Conservation (phyloP, 2,797 vertebrate species). For the Bradypodion ventrale region DNA sequence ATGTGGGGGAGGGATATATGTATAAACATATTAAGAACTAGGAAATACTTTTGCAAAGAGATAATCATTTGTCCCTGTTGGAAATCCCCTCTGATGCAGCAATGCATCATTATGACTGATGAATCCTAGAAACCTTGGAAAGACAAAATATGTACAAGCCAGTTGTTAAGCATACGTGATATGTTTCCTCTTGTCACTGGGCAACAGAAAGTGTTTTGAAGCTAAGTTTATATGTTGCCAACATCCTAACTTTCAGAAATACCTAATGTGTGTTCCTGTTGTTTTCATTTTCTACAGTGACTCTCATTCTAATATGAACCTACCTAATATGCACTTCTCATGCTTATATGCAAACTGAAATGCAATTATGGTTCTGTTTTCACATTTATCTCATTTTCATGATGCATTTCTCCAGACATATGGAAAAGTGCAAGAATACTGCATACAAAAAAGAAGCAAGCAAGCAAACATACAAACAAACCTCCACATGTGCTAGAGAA, state of each 20-base stretch:
- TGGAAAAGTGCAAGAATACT: neutral
- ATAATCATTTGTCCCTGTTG: constrained; percentile 82
- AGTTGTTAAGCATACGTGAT: constrained; percentile 81
- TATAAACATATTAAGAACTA: constrained; percentile 73
- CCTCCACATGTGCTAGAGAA: too few relatives aligned
- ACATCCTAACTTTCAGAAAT: constrained; percentile 75
- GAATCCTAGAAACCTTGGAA: constrained; percentile 81
- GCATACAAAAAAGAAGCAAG: too few relatives aligned
- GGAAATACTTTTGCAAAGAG: constrained; percentile 77
- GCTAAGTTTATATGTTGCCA: constrained; percentile 76
- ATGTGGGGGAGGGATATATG: constrained; percentile 42
- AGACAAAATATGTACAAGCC: constrained; percentile 85
- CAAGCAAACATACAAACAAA: too few relatives aligned
- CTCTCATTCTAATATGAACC: neutral
- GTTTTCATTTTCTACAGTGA: constrained; percentile 21
- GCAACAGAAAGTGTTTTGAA: constrained; percentile 79
- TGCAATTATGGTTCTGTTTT: neutral
- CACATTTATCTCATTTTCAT: neutral
- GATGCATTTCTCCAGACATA: neutral
- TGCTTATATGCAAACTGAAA: neutral
- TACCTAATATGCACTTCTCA: neutral
- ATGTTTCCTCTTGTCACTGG: constrained; percentile 81
- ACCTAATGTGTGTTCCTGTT: constrained; percentile 69
- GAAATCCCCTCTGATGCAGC: constrained; percentile 74
- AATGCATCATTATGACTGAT: constrained; percentile 83